phyloP scores from a whole-genome alignment of 1,140 invertebrate genomes.

The Zaprionus lachaisei region DNA sequence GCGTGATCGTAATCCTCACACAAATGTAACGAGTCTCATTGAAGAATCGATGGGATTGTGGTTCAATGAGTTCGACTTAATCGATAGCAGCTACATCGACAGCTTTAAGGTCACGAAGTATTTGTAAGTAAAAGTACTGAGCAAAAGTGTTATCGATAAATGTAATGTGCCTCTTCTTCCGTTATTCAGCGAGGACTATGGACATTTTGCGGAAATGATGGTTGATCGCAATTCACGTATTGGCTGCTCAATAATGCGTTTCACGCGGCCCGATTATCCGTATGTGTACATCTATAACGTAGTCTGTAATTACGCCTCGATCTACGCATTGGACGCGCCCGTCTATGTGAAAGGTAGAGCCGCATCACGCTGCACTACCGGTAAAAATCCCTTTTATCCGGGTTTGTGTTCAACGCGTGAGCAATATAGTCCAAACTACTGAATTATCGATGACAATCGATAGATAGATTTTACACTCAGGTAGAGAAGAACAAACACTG shows the following conservation, averaged over 20 bases:
- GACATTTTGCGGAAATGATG: constrained; percentile 80
- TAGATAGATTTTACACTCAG: constrained; percentile 43
- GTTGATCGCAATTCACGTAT: constrained; percentile 75
- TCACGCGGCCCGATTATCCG: constrained; percentile 75
- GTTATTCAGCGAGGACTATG: constrained; percentile 72
- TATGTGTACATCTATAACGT: constrained; percentile 77
- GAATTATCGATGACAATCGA: constrained; percentile 24
- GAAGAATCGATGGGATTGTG: constrained; percentile 69
- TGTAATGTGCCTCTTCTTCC: neutral
- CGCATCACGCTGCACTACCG: constrained; percentile 62
- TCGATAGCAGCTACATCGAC: constrained; percentile 75
- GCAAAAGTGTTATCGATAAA: neutral
- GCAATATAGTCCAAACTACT: constrained; percentile 76
- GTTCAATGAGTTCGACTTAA: constrained; percentile 75
- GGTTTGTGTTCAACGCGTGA: constrained; percentile 75
- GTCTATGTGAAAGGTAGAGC: constrained; percentile 68
- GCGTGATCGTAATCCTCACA: constrained; percentile 57
- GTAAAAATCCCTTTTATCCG: constrained; percentile 77
- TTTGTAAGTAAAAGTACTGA: constrained; percentile 67
- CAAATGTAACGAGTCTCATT: constrained; percentile 75
- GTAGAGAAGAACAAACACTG: constrained; percentile 49
- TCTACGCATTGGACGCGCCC: constrained; percentile 70
- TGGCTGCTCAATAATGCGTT: constrained; percentile 75
- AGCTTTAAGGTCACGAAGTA: constrained; percentile 68
- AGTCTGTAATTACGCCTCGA: constrained; percentile 79